phyloP scores from a whole-genome alignment of 2,797 vertebrate species.

The Crax fasciolata region DNA sequence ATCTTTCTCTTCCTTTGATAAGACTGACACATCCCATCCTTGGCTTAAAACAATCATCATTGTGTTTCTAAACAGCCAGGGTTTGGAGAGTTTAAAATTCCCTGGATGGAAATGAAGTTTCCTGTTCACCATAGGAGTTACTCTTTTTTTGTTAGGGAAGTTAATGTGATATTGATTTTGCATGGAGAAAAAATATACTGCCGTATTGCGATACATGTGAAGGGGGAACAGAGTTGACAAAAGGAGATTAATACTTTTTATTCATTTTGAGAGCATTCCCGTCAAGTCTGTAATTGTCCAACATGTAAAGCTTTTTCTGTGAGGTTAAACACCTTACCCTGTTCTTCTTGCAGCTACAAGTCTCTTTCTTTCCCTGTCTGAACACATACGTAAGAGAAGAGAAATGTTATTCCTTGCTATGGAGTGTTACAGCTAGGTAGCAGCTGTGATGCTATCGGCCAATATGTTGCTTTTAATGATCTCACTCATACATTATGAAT shows the following conservation, averaged over 20 bases:
- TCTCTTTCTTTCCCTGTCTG: not conserved
- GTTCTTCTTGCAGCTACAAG: slow-evolving; percentile 28
- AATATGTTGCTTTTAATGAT: slow-evolving; percentile 77
- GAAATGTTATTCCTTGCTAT: slow-evolving; percentile 53
- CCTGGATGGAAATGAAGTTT: slow-evolving; percentile 38
- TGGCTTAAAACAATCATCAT: slow-evolving; percentile 47
- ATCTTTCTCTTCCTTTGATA: slow-evolving; percentile 50
- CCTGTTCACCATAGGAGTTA: slow-evolving; percentile 41
- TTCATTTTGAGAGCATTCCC: slow-evolving; percentile 1
- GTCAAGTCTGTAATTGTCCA: slow-evolving; percentile 29
- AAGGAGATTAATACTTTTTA: slow-evolving; percentile 33
- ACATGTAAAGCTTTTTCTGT: slow-evolving; percentile 12
- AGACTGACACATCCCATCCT: not conserved
- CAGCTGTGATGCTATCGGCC: slow-evolving; percentile 72
- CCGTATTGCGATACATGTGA: slow-evolving; percentile 14
- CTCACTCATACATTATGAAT: slow-evolving; percentile 78
- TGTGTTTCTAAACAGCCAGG: slow-evolving; percentile 57
- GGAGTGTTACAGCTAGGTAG: slow-evolving; percentile 67
- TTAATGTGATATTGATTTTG: slow-evolving; percentile 67
- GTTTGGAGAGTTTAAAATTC: slow-evolving; percentile 55
- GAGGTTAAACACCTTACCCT: slow-evolving; percentile 44
- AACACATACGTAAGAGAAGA: slow-evolving; percentile 47
- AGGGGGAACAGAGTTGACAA: slow-evolving; percentile 23
- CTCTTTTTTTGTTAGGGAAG: slow-evolving; percentile 53
- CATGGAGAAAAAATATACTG: not conserved